Base-by-base conservation (phyloP, 2,113 vertebrate genomes). In the Pygoscelis adeliae region DNA sequence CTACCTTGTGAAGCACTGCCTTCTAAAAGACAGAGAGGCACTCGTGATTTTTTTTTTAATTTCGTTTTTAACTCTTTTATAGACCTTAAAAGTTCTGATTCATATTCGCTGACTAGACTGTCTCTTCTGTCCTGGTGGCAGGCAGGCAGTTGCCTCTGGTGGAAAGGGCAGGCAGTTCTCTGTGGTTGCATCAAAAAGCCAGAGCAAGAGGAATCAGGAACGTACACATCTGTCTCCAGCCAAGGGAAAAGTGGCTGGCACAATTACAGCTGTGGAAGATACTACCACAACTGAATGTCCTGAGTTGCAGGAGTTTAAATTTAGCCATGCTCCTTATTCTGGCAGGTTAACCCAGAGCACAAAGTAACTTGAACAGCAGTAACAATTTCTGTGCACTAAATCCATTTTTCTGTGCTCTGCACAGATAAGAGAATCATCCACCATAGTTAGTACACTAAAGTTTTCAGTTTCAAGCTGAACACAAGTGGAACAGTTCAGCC, bases 21-120 rank as follows among this genome's bases (percentile, higher is more conserved):
- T 72, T 53, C 44, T 55, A 9, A 26, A 74, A 74, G 30, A 22
- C 20, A 90, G 27, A 79, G 26, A 79, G 5, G 73, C 29, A 32
- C 13, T 15, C 0, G 0, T 14, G 34, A 50, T 8, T 13, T 61
- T 74, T 40, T 44, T 36, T 1, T 38, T 32, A 1, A 10, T 16
- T 82, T 44, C 30, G 6, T 2, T 78, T 83, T 40, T n/a, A 78
- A 87, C 44, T 87, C 63, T 78, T 46, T 59, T 62, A 90, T 12
- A 65, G 22, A 85, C 62, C 30, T 89, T 76, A 0, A 15, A 65
- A 40, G 20, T 71, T 71, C 38, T 8, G 13, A 58, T 58, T 38
- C 38, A 15, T 14, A n/a, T 25, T 53, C 3, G 0, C n/a, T 4
- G 21, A 87, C 50, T 7, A 53, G 42, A 53, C 21, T 11, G 40